Conservation (phyloP, 1,140 invertebrate genomes). For the Brachionus plicatilis region DNA sequence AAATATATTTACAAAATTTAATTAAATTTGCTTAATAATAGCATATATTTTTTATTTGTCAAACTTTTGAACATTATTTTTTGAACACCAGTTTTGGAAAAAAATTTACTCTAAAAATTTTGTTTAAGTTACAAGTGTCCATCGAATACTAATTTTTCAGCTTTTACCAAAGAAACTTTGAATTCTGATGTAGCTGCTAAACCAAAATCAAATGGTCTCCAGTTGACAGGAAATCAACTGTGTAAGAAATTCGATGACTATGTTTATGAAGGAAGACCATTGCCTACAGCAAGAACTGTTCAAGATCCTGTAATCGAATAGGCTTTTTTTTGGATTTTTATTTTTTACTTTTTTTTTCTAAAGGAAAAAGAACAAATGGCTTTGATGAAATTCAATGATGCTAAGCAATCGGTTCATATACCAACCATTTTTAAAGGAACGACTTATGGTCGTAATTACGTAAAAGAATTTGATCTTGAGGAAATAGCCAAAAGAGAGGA, state of each 20-base stretch:
- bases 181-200: neutral
- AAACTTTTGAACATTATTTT: too few species aligned
- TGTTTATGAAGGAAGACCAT: slow-evolving; percentile 3
- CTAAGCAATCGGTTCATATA: slow-evolving; percentile 26
- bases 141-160: neutral
- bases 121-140: neutral
- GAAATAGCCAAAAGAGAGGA: neutral
- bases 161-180: neutral
- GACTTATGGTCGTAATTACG: slow-evolving; percentile 15
- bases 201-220: neutral
- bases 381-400: neutral
- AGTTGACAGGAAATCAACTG: neutral
- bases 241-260: neutral
- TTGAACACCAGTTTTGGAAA: too few species aligned
- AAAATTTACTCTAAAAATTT: neutral
- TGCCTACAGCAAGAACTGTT: slow-evolving; percentile 11
- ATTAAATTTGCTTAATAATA: neutral
- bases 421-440: slow-evolving; percentile 16
- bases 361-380: slow-evolving; percentile 1
- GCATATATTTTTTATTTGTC: neutral
- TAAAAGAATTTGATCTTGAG: slow-evolving; percentile 25
- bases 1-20: too few species aligned
- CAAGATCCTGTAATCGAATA: neutral
- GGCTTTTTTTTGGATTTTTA: too few species aligned
- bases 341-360: neutral